Evolutionary conservation across 2,888 invertebrate genomes (phyloP), one percentile per base, ranked within the genome.

Genomic region (Apamea epomidion): DNA sequence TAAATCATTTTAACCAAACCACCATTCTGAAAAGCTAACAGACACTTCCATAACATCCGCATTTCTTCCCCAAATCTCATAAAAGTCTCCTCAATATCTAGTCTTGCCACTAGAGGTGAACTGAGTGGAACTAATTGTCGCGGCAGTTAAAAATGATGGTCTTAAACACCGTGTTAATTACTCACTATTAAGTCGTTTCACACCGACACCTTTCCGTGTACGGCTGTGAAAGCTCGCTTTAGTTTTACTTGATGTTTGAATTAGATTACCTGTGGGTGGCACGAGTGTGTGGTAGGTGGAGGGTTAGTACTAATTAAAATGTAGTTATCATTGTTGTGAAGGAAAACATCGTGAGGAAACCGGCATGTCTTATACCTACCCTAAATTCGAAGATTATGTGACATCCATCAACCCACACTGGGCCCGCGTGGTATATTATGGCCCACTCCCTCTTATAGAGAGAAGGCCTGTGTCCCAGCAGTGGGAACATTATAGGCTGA

Each of bases 91-190:
- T 45, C 0, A 18, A 73, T 60, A 62, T 58, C 45, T 58, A n/a
- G n/a, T 10, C 51, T 18, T 8, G 32, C n/a, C 29, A 76, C 65
- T 85, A 54, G 76, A 84, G 67, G 51, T 60, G 51, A 78, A 81
- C 69, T 25, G 42, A 73, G 73, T 16, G 84, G 58, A 73, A 84
- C 85, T 81, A 84, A 86, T 76, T 60, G 81, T 70, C 69, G 77
- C 5, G 18, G 76, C 60, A 68, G 69, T 84, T 81, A 76, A 81
- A 85, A 85, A 76, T 68, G 54, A 78, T 78, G 75, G 78, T 76
- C 70, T 85, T 37, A n/a, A 68, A 74, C 37, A 21, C 64, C 45
- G 71, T 70, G 87, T 81, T 87, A 87, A 86, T 70, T 72, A 76
- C 87, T 67, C 70, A 76, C 78, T 69, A 64, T 81, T 70, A 84